Base-by-base conservation (phyloP, 2,797 vertebrate species). In the Rhabdophis nuchalis region DNA sequence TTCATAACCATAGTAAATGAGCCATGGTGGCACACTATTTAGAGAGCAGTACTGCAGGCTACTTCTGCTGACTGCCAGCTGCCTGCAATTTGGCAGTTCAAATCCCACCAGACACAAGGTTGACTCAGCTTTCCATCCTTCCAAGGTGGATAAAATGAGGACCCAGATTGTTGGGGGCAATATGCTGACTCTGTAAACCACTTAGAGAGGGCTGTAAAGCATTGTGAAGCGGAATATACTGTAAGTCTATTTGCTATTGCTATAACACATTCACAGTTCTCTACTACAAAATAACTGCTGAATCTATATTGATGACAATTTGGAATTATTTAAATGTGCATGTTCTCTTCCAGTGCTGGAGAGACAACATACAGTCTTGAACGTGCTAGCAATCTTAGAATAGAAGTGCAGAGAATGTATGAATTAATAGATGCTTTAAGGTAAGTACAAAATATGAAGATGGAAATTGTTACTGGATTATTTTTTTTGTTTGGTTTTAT, bases 391-490 rank as follows among this genome's bases (percentile, higher is more conserved):
- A 98, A 98, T 92, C 97, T 99, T 93, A 98, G 99, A 87, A 95
- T 99, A 94, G 99, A 99, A 95, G 98, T 99, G 58, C 98, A 99
- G 96, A 99, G 99, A 96, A 98, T 98, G 87, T 99, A 99, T 0
- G 99, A 99, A 94, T 97, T 99, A n/a, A 99, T 99, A 77, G 99
- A 99, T 57, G 98, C 98, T 85, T 96, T 99, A 93, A 99, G 99
- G 99, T 99, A 97, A 94, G 95, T 36, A 61, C 8, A 29, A 3
- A n/a, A 61, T 20, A 13, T 85, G 25, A 27, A 61, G 56, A 61
- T 58, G 29, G 12, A 54, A 85, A 25, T 82, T 82, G 36, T 46
- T 77, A 52, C n/a, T 56, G 7, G 86, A 91, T 87, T 29, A 13
- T 36, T 72, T 57, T 72, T 57, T 87, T 36, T 72, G 60, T 14